phyloP scores from a whole-genome alignment of 2,113 vertebrate genomes.

The Lophochroa leadbeateri region DNA sequence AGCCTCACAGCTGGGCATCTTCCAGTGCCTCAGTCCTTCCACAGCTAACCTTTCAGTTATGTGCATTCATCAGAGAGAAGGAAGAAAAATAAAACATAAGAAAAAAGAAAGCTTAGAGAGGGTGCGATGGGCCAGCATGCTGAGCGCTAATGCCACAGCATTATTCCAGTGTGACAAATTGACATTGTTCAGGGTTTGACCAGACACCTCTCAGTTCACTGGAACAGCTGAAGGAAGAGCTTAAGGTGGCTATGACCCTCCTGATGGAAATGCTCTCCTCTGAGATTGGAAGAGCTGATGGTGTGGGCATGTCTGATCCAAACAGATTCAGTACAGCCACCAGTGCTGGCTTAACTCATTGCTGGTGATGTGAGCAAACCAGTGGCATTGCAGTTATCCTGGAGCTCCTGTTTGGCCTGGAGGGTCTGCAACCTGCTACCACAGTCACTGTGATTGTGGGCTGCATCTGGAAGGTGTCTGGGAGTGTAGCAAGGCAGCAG shows the following conservation, averaged over 20 bases:
- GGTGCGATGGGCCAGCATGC: background rate
- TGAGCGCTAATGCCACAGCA: background rate
- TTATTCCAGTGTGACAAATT: background rate
- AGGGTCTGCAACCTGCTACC: background rate
- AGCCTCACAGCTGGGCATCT: background rate
- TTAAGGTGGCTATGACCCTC: background rate
- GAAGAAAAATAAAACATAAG: background rate
- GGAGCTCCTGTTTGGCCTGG: background rate
- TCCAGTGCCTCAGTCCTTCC: background rate
- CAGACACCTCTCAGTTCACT: background rate
- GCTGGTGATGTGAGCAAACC: background rate
- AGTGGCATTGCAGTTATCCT: background rate
- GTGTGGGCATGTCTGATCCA: background rate
- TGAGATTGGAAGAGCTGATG: background rate
- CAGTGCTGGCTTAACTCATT: background rate
- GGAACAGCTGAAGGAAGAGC: background rate
- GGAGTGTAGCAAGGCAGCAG: background rate
- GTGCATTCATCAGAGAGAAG: background rate
- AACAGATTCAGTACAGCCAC: background rate
- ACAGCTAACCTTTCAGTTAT: background rate
- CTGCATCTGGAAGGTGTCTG: accelerated
- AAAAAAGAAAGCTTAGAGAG: background rate
- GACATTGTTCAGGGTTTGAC: background rate
- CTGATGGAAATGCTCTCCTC: background rate
- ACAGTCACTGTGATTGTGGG: background rate